A percentile compares a stretch with the other conserved stretches of the same genome.
Conservation (phyloP, 2,797 vertebrate genomes). For the Myotis myotis region DNA sequence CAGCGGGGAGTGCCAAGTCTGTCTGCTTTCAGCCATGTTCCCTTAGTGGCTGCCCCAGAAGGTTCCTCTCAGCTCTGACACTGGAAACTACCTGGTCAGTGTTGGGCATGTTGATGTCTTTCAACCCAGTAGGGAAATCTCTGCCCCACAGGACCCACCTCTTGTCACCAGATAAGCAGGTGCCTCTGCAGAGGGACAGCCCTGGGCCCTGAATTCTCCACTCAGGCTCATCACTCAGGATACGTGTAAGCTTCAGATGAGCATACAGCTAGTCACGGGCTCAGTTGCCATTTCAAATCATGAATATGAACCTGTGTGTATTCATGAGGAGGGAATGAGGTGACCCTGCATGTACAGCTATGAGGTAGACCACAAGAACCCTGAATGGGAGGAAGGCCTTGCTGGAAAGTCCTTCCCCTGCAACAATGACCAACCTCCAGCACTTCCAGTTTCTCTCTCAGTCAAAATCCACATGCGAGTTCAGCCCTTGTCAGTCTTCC, state of each 20-base stretch:
- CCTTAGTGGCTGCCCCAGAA: too few relatives aligned
- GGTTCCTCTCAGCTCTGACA: neutral
- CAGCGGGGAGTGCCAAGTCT: fast-evolving
- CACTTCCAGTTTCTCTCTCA: slow-evolving; percentile 57
- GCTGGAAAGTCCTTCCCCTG: neutral
- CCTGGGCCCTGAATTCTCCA: neutral
- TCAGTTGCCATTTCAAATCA: neutral
- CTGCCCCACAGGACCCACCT: neutral
- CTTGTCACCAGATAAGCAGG: neutral
- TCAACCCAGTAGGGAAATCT: neutral
- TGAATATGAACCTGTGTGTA: too few relatives aligned
- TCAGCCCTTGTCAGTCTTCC: slow-evolving; percentile 79
- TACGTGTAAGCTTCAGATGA: neutral
- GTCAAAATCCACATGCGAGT: slow-evolving; percentile 73
- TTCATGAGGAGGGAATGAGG: neutral
- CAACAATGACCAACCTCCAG: neutral
- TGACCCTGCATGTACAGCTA: neutral
- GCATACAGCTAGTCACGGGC: neutral
- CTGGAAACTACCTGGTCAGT: neutral
- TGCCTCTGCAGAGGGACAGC: neutral
- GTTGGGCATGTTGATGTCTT: neutral
- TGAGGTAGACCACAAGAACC: neutral
- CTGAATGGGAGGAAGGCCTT: neutral
- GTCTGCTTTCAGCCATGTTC: neutral
- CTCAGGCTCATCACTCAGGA: slow-evolving; percentile 13